Percentiles rank a stretch among this genome's conserved stretches.
These are phyloP conservation scores for Hedya salicella DNA, from an alignment of 2,888 invertebrate genomes.

Conservation along the genomic window DNA sequence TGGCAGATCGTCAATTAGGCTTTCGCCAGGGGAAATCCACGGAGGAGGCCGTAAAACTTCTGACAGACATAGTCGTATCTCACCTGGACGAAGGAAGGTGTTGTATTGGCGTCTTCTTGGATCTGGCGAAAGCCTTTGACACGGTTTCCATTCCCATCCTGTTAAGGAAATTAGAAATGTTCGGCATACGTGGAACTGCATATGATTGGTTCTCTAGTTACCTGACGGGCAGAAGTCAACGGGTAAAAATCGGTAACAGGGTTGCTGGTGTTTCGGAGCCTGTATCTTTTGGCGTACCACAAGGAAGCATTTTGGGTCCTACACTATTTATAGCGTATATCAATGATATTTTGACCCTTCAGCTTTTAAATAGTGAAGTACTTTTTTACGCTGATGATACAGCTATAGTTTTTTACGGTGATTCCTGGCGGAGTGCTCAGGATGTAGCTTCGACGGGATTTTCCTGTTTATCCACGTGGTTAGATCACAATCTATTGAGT, in stretches of 20 bases:
- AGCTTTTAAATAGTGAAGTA: not conserved
- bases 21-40: constrained; percentile 34
- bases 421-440: not conserved
- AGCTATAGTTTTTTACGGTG: not conserved
- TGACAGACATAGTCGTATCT: constrained; percentile 6
- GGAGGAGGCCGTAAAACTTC: constrained; percentile 7
- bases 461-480: not conserved
- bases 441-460: not conserved
- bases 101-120: not conserved
- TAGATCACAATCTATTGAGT: not conserved
- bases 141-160: constrained; percentile 8
- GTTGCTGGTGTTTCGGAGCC: too few species aligned
- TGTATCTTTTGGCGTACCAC: constrained; percentile 32
- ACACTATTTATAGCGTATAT: constrained; percentile 31
- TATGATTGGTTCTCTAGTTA: constrained; percentile 34
- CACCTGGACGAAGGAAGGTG: not conserved
- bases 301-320: constrained; percentile 44
- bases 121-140: not conserved
- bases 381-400: constrained; percentile 4
- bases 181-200: constrained; percentile 26
- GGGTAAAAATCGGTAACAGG: constrained; percentile 7
- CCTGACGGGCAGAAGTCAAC: constrained; percentile 4
- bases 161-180: constrained; percentile 20
- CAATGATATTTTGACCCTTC: constrained; percentile 22
- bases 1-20: constrained; percentile 37